Evolutionary conservation across 1,140 invertebrate species (phyloP).

Genomic region (honey bee (Apis mellifera)): Amel_HAv3.1 CM009943.2:7219001-7219500

Average conservation of each 20-base stretch:
- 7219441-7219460: too few relatives aligned
- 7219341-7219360: conserved; percentile 61
- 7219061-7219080: background rate
- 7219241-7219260: conserved; percentile 43
- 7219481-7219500: too few relatives aligned
- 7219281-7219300: background rate
- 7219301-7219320: conserved; percentile 28
- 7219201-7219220: conserved; percentile 41
- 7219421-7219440: background rate
- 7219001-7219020: background rate
- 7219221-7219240: conserved; percentile 41
- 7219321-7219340: conserved; percentile 54
- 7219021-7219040: background rate
- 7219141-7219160: conserved; percentile 31
- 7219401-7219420: background rate
- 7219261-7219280: conserved; percentile 40
- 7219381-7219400: background rate
- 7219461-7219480: too few relatives aligned
- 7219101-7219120: conserved; percentile 49
- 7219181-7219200: conserved; percentile 25
- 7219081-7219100: conserved; percentile 28
- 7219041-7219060: background rate
- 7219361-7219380: background rate
- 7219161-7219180: conserved; percentile 43
- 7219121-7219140: conserved; percentile 39